Conservation (phyloP, 2,888 invertebrate genomes). For the Campoplex capitator region DNA sequence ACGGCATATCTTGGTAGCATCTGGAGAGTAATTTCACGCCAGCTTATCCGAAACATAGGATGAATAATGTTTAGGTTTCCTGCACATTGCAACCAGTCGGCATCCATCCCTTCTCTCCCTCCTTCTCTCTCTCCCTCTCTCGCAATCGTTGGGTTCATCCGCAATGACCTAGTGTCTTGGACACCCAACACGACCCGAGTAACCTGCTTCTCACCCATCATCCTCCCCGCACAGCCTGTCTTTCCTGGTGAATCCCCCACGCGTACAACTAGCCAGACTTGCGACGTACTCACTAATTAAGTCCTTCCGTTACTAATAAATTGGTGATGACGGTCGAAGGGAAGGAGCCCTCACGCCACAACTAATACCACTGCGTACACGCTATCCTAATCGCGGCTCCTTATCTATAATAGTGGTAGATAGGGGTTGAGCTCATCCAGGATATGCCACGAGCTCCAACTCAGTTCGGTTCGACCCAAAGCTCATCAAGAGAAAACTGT, state of each 20-base stretch:
- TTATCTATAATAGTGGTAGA: conserved; percentile 39
- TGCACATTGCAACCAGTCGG: conserved; percentile 48
- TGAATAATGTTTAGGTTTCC: conserved; percentile 77
- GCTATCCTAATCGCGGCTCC: conserved; percentile 35
- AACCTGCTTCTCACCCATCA: conserved; percentile 38
- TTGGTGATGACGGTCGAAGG: conserved; percentile 53
- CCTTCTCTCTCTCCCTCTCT: conserved; percentile 10
- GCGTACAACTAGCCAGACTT: conserved; percentile 28
- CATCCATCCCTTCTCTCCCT: background rate
- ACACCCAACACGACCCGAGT: conserved; percentile 48
- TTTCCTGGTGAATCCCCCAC: conserved; percentile 21
- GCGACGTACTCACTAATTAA: conserved; percentile 64
- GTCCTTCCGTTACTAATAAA: conserved; percentile 66
- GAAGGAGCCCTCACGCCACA: conserved; percentile 4
- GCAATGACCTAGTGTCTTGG: conserved; percentile 57
- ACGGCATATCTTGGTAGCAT: conserved; percentile 65
- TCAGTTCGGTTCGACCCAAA: background rate
- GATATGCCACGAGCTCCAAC: background rate
- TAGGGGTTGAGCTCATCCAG: background rate
- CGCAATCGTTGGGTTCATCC: conserved; percentile 34
- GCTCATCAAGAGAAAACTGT: background rate
- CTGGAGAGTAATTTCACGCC: conserved; percentile 76
- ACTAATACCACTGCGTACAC: conserved; percentile 31
- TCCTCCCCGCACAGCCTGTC: conserved; percentile 26
- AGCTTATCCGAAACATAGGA: conserved; percentile 76